Conservation (phyloP, 1,140 invertebrate genomes). For the Venturia canescens region DNA sequence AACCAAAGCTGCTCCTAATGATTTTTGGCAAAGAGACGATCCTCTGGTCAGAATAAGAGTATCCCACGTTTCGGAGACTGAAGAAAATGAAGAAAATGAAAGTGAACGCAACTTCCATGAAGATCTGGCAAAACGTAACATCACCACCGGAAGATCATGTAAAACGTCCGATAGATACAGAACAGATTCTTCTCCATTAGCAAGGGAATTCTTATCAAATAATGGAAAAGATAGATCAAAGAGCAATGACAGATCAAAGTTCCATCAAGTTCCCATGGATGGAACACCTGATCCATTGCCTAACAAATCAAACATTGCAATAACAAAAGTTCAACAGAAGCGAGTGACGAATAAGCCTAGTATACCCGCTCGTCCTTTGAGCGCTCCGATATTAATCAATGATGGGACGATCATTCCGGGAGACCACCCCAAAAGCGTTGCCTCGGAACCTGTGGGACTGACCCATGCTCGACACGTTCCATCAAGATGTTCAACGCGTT, state of each 20-base stretch:
- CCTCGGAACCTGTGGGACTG: slow-evolving; percentile 56
- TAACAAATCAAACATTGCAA: not conserved
- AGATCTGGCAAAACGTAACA: not conserved
- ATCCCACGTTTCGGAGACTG: slow-evolving; percentile 58
- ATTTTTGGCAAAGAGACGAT: slow-evolving; percentile 49
- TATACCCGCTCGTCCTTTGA: slow-evolving; percentile 40
- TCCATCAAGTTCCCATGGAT: not conserved
- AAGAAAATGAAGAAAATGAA: slow-evolving; percentile 53
- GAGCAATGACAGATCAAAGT: not conserved
- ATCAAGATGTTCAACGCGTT: slow-evolving; percentile 55
- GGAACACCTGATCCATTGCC: not conserved
- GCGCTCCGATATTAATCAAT: slow-evolving; percentile 51
- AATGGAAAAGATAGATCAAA: slow-evolving; percentile 3
- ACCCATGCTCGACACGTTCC: slow-evolving; percentile 51
- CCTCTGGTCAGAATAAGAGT: slow-evolving; percentile 63
- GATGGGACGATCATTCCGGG: slow-evolving; percentile 14
- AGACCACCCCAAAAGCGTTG: slow-evolving; percentile 56
- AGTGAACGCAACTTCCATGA: slow-evolving; percentile 17
- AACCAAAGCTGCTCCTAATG: slow-evolving; percentile 49
- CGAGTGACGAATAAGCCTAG: not conserved
- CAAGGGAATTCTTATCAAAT: not conserved
- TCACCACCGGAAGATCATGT: not conserved
- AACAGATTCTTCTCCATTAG: not conserved
- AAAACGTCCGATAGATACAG: not conserved
- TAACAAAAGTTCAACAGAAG: slow-evolving; percentile 1